Base-by-base conservation (phyloP, 2,113 vertebrate species). In the Atrichornis clamosus region DNA sequence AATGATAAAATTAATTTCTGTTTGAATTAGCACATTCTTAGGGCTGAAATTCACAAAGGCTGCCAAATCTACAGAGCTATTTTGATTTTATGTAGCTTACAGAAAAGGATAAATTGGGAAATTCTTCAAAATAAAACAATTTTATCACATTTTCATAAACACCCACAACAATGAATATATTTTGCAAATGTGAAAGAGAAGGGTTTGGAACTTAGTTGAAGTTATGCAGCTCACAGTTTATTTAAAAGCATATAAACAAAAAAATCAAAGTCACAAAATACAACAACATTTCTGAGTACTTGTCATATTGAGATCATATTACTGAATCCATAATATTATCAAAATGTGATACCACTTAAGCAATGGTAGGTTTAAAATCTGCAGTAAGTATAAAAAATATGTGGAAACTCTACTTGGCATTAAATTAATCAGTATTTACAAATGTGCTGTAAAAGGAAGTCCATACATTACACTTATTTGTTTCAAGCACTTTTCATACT, bases 401-500 rank as follows among this genome's bases (percentile, higher is more conserved):
- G 5, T 59, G 39, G 41, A 41, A 67, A 68, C 35, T 76, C 65
- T 82, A 78, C 47, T 83, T 84, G 91, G 68, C 75, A 74, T 68
- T 63, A 49, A 78, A 69, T 53, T 50, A 46, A 27, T 35, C 47
- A 37, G 50, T 24, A 78, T 72, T 65, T 94, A 94, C 39, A 85
- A 72, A 26, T 89, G 41, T 69, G 67, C 8, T 49, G 88, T 76
- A 91, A 95, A 95, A 60, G 95, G 91, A 35, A 97, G 63, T 35
- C 97, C 95, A 58, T 96, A 97, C 30, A 93, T 94, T 11, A 59
- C 78, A 93, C 93, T 93, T 52, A 98, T 90, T 93, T 95, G 90
- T 77, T 97, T 97, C 83, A 98, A 84, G 86, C 94, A 97, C n/a
- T 95, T 97, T 62, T 97, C 97, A 64, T 98, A 98, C 23, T 97